These are phyloP conservation scores for Oligia fasciuncula DNA, from an alignment of 2,888 invertebrate genomes.

Conservation along the genomic window DNA sequence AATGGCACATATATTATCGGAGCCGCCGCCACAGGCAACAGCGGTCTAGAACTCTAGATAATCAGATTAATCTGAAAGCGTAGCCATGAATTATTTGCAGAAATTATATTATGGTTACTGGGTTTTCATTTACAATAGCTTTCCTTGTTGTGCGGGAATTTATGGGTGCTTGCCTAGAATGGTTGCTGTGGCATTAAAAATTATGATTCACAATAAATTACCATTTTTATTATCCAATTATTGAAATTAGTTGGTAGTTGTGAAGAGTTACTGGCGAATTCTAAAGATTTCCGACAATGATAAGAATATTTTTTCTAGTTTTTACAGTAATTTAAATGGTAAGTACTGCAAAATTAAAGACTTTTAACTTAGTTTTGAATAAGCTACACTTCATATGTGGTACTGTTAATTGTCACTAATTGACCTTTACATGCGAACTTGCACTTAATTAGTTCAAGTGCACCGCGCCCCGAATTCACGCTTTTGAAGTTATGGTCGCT, in stretches of 20 bases:
- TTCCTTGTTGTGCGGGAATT: slow-evolving; percentile 30
- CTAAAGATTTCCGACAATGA: not conserved
- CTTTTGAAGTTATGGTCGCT: slow-evolving; percentile 28
- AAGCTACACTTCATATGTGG: not conserved
- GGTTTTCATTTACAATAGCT: slow-evolving; percentile 36
- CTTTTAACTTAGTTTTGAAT: not conserved
- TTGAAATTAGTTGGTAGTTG: slow-evolving; percentile 3
- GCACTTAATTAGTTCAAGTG: slow-evolving; percentile 58
- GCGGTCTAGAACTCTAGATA: slow-evolving; percentile 64
- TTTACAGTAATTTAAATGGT: not conserved
- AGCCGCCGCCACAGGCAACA: slow-evolving; percentile 57
- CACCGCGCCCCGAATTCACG: slow-evolving; percentile 51
- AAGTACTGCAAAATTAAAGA: not conserved
- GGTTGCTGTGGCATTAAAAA: slow-evolving; percentile 15
- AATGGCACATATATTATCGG: slow-evolving; percentile 59
- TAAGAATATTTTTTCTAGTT: not conserved
- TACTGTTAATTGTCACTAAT: slow-evolving; percentile 37
- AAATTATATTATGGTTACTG: slow-evolving; percentile 41
- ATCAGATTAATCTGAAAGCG: slow-evolving; percentile 72
- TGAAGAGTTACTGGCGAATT: not conserved
- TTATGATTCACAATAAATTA: slow-evolving; percentile 32
- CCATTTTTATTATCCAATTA: slow-evolving; percentile 29
- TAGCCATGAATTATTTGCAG: slow-evolving; percentile 59
- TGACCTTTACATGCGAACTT: slow-evolving; percentile 50
- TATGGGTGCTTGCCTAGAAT: slow-evolving; percentile 27